Conservation (phyloP, 2,888 invertebrate species). For the Trissolcus japonicus region DNA sequence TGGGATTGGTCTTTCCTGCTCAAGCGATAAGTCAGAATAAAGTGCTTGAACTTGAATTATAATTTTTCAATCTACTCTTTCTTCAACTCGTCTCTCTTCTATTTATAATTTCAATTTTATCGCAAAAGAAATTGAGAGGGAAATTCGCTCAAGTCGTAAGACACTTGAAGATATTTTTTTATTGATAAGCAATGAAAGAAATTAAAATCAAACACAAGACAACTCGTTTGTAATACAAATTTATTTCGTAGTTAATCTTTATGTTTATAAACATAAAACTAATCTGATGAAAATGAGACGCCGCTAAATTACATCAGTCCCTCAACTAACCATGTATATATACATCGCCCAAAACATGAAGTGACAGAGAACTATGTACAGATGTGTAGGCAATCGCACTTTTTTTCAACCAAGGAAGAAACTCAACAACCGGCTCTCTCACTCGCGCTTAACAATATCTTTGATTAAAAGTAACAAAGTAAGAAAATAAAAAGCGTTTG, state of each 20-base stretch:
- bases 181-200: conserved; percentile 3
- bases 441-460: no score
- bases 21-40: no score
- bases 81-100: no score
- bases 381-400: conserved; percentile 5
- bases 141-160: no score
- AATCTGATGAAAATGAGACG: conserved; percentile 5
- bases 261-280: conserved; percentile 41
- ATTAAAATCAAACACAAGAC: not conserved
- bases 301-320: conserved; percentile 7
- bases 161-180: no score
- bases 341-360: conserved; percentile 23
- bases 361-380: conserved; percentile 27
- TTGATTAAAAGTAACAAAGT: not conserved
- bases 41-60: not conserved
- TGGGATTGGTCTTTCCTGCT: conserved; percentile 42
- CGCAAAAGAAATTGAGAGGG: not conserved
- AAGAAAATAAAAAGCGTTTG: not conserved
- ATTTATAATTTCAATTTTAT: no score
- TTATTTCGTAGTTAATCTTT: conserved; percentile 41
- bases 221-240: conserved; percentile 39
- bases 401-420: no score
- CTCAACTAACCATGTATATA: conserved; percentile 26
- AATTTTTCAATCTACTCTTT: no score
- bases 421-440: no score